Base-by-base conservation (phyloP, 2,113 vertebrate genomes). In the Erpornis zantholeuca region DNA sequence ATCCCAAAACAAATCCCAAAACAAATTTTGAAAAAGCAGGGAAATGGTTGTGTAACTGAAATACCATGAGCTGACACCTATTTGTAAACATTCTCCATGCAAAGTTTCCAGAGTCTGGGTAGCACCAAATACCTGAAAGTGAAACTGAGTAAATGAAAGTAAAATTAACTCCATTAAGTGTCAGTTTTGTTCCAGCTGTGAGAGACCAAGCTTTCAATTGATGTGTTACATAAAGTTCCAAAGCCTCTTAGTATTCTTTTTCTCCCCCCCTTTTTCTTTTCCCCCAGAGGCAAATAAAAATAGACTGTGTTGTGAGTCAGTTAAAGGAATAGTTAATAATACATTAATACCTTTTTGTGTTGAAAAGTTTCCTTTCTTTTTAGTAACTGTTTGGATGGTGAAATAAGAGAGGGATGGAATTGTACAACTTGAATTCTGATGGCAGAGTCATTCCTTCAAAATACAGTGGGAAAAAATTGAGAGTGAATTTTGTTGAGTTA, bases 271-370 rank as follows among this genome's bases (percentile, higher is more conserved):
- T 4, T 40, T 63, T 60, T 21, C 29, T 66, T 59, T 78, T 23
- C n/a, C 44, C 29, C 65, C 9, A n/a, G 71, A 86, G 59, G 59
- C 61, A 94, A 86, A 96, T 87, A 79, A 91, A 94, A 84, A 68
- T 71, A 86, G 61, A 22, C 65, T 24, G 7, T 85, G n/a, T 72
- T 90, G 85, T 87, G 75, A 91, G 63, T 87, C 86, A 84, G 70
- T 94, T 91, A 82, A 94, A 91, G 56, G 86, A 93, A 79, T 84
- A 66, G 77, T 95, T 96, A 95, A 76, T 94, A 90, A 84, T 72
- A 29, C 64, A 92, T 89, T 86, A 82, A 82, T 80, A 44, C 13
- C 29, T 90, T 35, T 66, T 18, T 66, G 40, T 91, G 75, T 76
- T 90, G 79, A 93, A 80, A 85, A 91, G 35, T 88, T 97, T 78